Conservation (phyloP, 2,797 vertebrate species). For the Mormyrus proboscirostris region DNA sequence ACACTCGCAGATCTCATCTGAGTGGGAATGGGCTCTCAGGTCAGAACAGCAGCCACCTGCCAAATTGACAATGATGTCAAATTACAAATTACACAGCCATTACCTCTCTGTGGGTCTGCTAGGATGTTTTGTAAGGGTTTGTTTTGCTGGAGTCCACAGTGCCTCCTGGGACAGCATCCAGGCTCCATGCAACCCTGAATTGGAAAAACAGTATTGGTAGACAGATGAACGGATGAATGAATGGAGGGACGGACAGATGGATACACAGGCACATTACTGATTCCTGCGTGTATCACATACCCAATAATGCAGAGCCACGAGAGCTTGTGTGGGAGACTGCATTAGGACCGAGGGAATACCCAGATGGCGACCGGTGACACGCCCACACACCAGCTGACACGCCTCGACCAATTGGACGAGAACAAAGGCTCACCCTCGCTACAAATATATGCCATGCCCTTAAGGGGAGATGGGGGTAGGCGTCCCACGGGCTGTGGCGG, state of each 20-base stretch:
- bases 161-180: background rate
- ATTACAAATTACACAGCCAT: background rate
- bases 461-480: background rate
- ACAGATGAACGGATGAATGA: background rate
- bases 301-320: background rate
- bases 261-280: background rate
- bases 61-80: background rate
- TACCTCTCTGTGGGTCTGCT: background rate
- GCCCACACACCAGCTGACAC: slow-evolving; percentile 10
- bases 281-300: background rate
- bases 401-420: background rate
- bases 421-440: background rate
- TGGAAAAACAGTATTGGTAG: background rate
- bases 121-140: background rate
- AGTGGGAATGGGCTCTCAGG: background rate
- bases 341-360: slow-evolving; percentile 1
- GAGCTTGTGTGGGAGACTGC: background rate
- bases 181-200: background rate
- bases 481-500: background rate
- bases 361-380: slow-evolving; percentile 7
- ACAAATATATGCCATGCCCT: background rate
- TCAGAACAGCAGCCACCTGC: background rate
- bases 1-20: background rate
- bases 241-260: background rate
- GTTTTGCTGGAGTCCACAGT: background rate